These are phyloP conservation scores for Pygmarrhopalites habei DNA, from an alignment of 1,140 invertebrate species.

Conservation along the genomic window DNA sequence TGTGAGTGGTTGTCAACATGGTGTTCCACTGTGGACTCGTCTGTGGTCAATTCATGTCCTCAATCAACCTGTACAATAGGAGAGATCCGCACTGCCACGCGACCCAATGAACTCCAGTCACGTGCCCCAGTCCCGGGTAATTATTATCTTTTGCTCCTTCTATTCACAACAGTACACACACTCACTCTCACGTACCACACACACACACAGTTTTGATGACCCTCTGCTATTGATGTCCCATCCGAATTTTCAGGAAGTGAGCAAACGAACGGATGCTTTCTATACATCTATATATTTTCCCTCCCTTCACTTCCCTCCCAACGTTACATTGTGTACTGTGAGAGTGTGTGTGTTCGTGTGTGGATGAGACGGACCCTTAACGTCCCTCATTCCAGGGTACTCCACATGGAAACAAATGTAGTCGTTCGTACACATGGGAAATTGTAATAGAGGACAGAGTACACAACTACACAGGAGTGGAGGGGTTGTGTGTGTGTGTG, in stretches of 20 bases:
- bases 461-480: too few species aligned
- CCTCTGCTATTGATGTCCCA: background rate
- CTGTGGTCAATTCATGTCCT: slow-evolving; percentile 15
- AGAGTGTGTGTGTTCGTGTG: too few species aligned
- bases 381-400: too few species aligned
- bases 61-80: slow-evolving; percentile 20
- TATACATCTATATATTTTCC: background rate
- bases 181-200: too few species aligned
- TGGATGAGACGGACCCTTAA: too few species aligned
- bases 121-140: slow-evolving; percentile 22
- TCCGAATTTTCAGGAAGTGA: background rate
- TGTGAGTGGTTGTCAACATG: background rate
- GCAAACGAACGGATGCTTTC: background rate
- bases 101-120: slow-evolving; percentile 29
- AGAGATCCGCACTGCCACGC: slow-evolving; percentile 21
- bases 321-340: too few species aligned
- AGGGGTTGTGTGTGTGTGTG: background rate
- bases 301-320: too few species aligned
- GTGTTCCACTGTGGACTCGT: background rate
- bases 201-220: too few species aligned
- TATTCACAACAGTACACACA: too few species aligned
- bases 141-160: slow-evolving; percentile 4
- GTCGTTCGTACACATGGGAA: too few species aligned
- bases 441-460: too few species aligned
- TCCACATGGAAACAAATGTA: too few species aligned